Percentiles rank a stretch among this genome's conserved stretches.
Conservation (phyloP, 1,140 invertebrate species). For the Schlechtendalia chinensis region DNA sequence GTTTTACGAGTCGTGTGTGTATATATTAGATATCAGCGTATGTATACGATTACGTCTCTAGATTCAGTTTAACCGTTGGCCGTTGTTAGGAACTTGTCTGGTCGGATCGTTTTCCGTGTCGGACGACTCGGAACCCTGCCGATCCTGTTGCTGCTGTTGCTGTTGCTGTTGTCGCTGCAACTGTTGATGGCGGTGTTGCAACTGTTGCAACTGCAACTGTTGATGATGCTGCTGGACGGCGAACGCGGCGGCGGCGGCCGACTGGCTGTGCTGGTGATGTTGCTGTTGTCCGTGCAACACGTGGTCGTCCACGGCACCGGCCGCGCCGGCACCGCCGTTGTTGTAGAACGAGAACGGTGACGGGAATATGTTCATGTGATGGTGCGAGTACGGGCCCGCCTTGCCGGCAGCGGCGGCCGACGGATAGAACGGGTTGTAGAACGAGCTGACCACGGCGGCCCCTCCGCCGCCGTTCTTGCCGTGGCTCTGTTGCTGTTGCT, state of each 20-base stretch:
- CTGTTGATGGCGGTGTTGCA: constrained; percentile 55
- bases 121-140: constrained; percentile 26
- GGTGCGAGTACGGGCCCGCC: constrained; percentile 47
- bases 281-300: constrained; percentile 10
- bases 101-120: constrained; percentile 37
- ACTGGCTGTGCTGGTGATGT: constrained; percentile 2
- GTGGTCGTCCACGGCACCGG: background rate
- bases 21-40: too few relatives aligned
- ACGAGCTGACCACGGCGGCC: constrained; percentile 63
- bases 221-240: constrained; percentile 24
- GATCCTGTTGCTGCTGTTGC: constrained; percentile 19
- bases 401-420: constrained; percentile 48
- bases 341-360: constrained; percentile 45
- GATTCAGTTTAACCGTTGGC: too few relatives aligned
- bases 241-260: constrained; percentile 22
- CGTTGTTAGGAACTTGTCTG: constrained; percentile 38
- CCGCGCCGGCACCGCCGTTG: background rate
- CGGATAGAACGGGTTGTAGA: constrained; percentile 64
- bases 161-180: constrained; percentile 52
- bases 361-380: constrained; percentile 31
- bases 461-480: constrained; percentile 53
- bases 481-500: constrained; percentile 51
- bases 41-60: too few relatives aligned
- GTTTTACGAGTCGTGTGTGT: too few relatives aligned
- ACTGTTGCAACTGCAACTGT: constrained; percentile 21